Percentiles rank a stretch among this genome's conserved stretches.
These are phyloP conservation scores for Ciconia boyciana DNA, from an alignment of 2,113 vertebrate genomes.

Conservation along the genomic window DNA sequence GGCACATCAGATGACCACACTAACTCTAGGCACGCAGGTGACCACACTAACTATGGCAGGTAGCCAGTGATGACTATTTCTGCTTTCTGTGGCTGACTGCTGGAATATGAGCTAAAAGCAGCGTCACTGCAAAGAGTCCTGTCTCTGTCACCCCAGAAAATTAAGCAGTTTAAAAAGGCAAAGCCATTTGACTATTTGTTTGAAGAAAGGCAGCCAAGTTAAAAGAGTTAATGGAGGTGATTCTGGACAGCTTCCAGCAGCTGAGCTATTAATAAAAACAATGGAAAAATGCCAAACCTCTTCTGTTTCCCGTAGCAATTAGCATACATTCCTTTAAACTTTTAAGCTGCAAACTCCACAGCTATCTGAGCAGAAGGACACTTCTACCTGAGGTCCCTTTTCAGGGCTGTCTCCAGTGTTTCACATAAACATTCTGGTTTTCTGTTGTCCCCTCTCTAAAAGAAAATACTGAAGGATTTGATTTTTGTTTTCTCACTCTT, in stretches of 20 bases:
- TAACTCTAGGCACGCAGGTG: not conserved
- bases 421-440: not conserved
- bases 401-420: not conserved
- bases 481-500: not conserved
- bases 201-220: slow-evolving; percentile 18
- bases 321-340: slow-evolving; percentile 12
- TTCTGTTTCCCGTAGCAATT: slow-evolving; percentile 41
- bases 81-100: not conserved
- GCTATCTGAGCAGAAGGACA: not conserved
- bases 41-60: not conserved
- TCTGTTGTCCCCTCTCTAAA: not conserved
- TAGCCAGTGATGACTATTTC: not conserved
- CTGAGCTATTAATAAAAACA: slow-evolving; percentile 51
- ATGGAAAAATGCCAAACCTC: slow-evolving; percentile 24
- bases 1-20: not conserved
- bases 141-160: not conserved
- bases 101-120: not conserved
- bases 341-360: not conserved
- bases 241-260: slow-evolving; percentile 33
- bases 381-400: not conserved
- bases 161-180: not conserved
- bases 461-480: not conserved
- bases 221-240: slow-evolving; percentile 47
- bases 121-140: not conserved
- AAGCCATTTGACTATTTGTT: not conserved